Evolutionary conservation across 2,888 invertebrate genomes (phyloP).

Genomic region (Zaprionus lineosus): DNA sequence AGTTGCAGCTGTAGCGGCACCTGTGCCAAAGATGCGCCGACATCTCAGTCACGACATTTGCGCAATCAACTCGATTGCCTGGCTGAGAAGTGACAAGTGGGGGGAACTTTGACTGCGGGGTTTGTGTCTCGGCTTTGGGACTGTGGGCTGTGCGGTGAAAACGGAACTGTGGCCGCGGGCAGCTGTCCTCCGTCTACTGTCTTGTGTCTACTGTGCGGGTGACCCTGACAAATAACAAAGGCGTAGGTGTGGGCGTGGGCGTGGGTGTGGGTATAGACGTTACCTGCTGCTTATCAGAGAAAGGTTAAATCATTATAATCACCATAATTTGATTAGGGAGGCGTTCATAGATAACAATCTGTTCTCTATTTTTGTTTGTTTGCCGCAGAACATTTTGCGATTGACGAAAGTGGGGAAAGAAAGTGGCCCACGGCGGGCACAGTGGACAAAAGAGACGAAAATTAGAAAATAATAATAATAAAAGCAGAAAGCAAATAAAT

Average conservation of each 20-base stretch:
- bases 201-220: no score
- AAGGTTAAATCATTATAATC: constrained; percentile 16
- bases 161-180: no score
- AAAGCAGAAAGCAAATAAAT: neutral
- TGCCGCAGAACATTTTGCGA: constrained; percentile 19
- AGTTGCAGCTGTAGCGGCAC: constrained; percentile 20
- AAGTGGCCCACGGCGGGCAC: constrained; percentile 35
- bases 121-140: no score
- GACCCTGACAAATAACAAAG: no score
- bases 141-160: neutral
- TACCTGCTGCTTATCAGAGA: constrained; percentile 7
- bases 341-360: constrained; percentile 26
- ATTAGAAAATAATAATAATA: neutral
- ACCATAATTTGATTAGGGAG: constrained; percentile 34
- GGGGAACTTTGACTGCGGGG: no score
- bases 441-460: constrained; percentile 7
- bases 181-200: no score
- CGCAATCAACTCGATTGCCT: constrained; percentile 44
- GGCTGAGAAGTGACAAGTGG: no score
- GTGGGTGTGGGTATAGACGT: no score
- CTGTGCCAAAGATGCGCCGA: constrained; percentile 48
- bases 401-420: constrained; percentile 24
- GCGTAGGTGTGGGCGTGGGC: no score
- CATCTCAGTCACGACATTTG: constrained; percentile 60
- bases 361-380: neutral